Percentiles rank a stretch among this genome's conserved stretches.
phyloP scores from a whole-genome alignment of 1,140 invertebrate genomes.

The Pogonognathellus flavescens region DNA sequence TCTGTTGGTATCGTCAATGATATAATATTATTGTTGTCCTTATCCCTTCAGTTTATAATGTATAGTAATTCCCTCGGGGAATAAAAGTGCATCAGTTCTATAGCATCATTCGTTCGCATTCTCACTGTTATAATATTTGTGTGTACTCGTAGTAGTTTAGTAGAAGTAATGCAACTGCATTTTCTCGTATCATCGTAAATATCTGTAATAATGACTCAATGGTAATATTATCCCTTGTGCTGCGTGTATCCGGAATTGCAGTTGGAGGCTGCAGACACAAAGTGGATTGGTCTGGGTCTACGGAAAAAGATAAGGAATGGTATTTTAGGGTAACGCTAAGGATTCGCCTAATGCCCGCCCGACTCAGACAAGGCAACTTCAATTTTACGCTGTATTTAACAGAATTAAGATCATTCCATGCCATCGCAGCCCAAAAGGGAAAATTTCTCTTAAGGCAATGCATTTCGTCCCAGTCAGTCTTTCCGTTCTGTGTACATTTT shows the following conservation, averaged over 20 bases:
- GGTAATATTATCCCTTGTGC: slow-evolving; percentile 2
- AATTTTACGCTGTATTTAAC: slow-evolving; percentile 47
- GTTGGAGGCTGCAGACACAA: background rate
- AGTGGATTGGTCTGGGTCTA: background rate
- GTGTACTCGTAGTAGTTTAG: background rate
- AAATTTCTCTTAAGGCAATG: background rate
- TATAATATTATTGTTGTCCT: too few relatives aligned
- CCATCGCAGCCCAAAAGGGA: background rate
- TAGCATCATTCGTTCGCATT: too few relatives aligned
- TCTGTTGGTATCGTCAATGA: too few relatives aligned
- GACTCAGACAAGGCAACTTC: slow-evolving; percentile 27
- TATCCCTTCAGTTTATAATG: too few relatives aligned
- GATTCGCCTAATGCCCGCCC: background rate
- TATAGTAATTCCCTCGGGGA: slow-evolving; percentile 12
- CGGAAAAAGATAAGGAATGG: slow-evolving; percentile 26
- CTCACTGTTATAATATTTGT: too few relatives aligned
- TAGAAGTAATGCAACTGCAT: slow-evolving; percentile 15
- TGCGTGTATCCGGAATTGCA: background rate
- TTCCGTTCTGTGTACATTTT: background rate
- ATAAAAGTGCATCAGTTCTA: slow-evolving; percentile 14
- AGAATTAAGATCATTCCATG: slow-evolving; percentile 27
- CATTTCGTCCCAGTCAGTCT: too few relatives aligned
- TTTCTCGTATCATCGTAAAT: background rate
- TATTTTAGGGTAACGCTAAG: background rate
- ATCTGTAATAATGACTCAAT: slow-evolving; percentile 11